Percentiles rank a stretch among this genome's conserved stretches.
Evolutionary conservation across 1,140 invertebrate genomes (phyloP).

Genomic region (Megathymus violae): DNA sequence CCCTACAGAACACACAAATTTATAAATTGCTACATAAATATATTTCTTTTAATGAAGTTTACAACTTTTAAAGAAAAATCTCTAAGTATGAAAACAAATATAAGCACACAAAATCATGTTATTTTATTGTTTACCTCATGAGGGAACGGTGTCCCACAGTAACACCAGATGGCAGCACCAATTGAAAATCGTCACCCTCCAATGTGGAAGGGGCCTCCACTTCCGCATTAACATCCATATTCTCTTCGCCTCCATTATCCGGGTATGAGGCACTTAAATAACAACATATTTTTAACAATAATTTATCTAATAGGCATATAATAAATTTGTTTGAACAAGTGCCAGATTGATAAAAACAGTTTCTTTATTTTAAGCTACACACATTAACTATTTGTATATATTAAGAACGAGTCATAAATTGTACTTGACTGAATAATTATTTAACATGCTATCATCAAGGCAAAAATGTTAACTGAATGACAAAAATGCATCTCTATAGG

Average conservation of each 20-base stretch:
- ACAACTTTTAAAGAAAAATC: too few relatives aligned
- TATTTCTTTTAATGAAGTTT: too few relatives aligned
- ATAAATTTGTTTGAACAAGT: neutral
- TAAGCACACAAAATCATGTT: conserved; percentile 42
- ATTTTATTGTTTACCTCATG: conserved; percentile 80
- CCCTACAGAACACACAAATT: too few relatives aligned
- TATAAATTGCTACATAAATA: too few relatives aligned
- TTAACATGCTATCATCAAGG: too few relatives aligned
- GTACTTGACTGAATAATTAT: too few relatives aligned
- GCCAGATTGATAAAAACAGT: neutral
- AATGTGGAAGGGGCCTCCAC: conserved; percentile 86
- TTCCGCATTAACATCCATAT: conserved; percentile 86
- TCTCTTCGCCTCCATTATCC: conserved; percentile 74
- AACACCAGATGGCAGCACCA: conserved; percentile 94
- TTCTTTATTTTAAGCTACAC: neutral
- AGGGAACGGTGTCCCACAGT: conserved; percentile 96
- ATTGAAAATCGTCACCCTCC: conserved; percentile 90
- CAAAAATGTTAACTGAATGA: too few relatives aligned
- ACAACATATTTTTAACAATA: neutral
- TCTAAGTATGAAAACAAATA: too few relatives aligned
- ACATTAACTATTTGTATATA: too few relatives aligned
- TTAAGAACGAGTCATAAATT: too few relatives aligned
- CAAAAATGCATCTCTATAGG: too few relatives aligned
- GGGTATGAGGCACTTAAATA: conserved; percentile 77
- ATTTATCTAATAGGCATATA: neutral